Percentiles rank a stretch among this genome's conserved stretches.
These are phyloP conservation scores for Psittacus erithacus DNA, from an alignment of 2,113 vertebrate species.

Conservation along the genomic window DNA sequence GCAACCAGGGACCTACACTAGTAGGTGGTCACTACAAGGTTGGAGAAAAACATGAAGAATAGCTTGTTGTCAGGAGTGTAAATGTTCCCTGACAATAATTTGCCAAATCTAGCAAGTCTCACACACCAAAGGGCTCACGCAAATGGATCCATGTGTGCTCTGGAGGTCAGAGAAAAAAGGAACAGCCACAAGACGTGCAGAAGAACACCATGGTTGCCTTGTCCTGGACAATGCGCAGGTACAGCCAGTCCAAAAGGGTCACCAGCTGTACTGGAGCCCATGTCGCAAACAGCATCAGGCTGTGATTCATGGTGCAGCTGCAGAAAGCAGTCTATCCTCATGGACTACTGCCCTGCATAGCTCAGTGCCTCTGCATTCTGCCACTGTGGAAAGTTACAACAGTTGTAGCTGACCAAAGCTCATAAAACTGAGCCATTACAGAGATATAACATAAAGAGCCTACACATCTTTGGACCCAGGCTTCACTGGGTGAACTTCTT, in stretches of 20 bases:
- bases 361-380: background rate
- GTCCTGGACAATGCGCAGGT: background rate
- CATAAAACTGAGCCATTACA: background rate
- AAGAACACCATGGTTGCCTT: background rate
- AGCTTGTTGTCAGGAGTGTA: background rate
- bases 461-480: background rate
- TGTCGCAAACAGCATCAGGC: rapidly evolving
- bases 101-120: background rate
- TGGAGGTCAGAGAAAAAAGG: background rate
- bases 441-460: background rate
- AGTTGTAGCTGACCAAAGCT: background rate
- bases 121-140: background rate
- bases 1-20: background rate
- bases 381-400: background rate
- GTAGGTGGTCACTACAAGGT: background rate
- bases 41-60: background rate
- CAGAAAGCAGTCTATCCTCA: background rate
- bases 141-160: rapidly evolving
- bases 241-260: background rate
- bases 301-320: background rate
- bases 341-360: rapidly evolving
- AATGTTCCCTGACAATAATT: background rate
- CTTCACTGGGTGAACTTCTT: background rate
- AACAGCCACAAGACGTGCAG: rapidly evolving
- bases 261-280: background rate